phyloP scores from a whole-genome alignment of 2,113 vertebrate species.

The Sorex araneus region DNA sequence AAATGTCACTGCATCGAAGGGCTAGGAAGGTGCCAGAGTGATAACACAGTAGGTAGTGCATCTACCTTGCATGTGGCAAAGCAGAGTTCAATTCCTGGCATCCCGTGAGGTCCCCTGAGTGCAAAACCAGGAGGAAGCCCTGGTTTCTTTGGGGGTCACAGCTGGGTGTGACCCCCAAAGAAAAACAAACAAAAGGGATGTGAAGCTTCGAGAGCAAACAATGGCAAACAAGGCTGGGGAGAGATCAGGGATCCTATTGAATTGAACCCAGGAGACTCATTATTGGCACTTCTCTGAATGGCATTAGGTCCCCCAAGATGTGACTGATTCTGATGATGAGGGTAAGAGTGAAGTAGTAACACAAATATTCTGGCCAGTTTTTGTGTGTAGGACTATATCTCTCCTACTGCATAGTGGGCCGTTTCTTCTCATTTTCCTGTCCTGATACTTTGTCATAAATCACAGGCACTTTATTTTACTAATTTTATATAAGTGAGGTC shows the following conservation, averaged over 20 bases:
- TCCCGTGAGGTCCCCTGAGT: no score
- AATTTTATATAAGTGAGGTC: neutral
- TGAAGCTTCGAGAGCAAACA: neutral
- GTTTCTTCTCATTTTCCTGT: neutral
- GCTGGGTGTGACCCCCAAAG: no score
- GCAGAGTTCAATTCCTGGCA: no score
- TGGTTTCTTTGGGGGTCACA: no score
- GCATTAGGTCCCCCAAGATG: neutral
- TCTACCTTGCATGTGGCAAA: no score
- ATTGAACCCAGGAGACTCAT: neutral
- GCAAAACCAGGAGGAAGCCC: no score
- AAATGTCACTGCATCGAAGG: no score
- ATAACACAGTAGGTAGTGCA: no score
- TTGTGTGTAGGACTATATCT: neutral
- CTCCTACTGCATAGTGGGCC: no score
- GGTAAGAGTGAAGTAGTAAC: neutral
- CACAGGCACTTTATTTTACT: neutral
- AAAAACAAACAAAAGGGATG: neutral
- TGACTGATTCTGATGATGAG: neutral
- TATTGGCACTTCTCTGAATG: neutral
- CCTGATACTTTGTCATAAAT: neutral
- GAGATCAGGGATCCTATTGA: neutral
- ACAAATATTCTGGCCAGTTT: neutral
- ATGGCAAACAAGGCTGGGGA: neutral
- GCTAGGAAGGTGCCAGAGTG: no score